Percentiles rank a stretch among this genome's conserved stretches.
Evolutionary conservation across 2,797 vertebrate genomes (phyloP).

Genomic region (Channa striata): DNA sequence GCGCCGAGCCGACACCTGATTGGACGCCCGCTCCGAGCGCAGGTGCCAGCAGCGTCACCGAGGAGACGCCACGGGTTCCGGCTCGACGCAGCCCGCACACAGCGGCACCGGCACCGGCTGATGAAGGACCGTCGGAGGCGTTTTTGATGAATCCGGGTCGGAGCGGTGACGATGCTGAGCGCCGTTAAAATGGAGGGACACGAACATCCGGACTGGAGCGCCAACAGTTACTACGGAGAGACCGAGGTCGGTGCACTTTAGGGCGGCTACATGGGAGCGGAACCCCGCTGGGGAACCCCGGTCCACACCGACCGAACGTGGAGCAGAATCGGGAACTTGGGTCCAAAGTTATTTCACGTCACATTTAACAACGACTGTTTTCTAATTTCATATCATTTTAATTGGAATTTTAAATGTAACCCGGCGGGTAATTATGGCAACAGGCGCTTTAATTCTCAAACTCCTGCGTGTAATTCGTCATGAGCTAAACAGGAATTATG

Average conservation of each 20-base stretch:
- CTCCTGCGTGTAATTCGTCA: no score
- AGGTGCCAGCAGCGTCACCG: conserved; percentile 20
- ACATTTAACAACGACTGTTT: no score
- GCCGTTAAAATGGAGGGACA: conserved; percentile 96
- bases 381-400: no score
- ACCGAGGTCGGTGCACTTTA: conserved; percentile 86
- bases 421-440: no score
- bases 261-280: background rate
- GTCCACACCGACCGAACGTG: background rate
- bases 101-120: background rate
- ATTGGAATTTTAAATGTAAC: no score
- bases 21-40: conserved; percentile 30
- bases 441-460: no score
- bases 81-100: background rate
- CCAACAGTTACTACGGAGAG: conserved; percentile 88
- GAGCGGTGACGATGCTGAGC: conserved; percentile 90
- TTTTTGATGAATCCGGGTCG: conserved; percentile 72
- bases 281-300: background rate
- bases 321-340: background rate
- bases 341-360: no score
- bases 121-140: background rate
- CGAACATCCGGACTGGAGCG: conserved; percentile 92
- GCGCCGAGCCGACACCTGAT: conserved; percentile 23
- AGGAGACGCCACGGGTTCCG: conserved; percentile 53
- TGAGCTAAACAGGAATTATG: no score